phyloP scores from a whole-genome alignment of 2,113 vertebrate genomes.

The Pycnonotus jocosus region DNA sequence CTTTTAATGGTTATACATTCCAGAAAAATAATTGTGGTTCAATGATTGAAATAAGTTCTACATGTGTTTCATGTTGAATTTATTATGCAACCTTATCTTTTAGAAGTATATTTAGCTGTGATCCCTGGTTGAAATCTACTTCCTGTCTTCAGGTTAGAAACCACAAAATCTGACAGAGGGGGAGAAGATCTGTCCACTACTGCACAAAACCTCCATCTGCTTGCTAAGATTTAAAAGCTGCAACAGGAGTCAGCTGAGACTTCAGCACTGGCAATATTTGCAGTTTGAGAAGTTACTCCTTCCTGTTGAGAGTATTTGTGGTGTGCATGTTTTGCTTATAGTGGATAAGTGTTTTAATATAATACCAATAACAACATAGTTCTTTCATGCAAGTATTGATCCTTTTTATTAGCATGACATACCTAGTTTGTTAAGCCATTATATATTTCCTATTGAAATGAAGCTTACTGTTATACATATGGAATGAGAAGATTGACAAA shows the following conservation, averaged over 20 bases:
- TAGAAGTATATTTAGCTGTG: neutral
- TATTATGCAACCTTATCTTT: neutral
- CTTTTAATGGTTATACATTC: neutral
- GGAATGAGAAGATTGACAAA: neutral
- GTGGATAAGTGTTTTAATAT: neutral
- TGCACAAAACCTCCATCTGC: neutral
- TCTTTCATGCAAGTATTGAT: neutral
- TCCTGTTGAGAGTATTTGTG: neutral
- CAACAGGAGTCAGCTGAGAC: neutral
- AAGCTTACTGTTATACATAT: neutral
- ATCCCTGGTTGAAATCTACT: neutral
- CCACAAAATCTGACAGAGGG: neutral
- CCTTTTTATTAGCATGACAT: neutral
- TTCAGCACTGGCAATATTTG: neutral
- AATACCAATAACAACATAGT: neutral
- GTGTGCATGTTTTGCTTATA: neutral
- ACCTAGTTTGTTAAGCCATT: neutral
- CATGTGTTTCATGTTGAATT: neutral
- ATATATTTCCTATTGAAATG: neutral
- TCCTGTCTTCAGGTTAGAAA: neutral
- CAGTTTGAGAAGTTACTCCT: neutral
- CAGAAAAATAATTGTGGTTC: neutral
- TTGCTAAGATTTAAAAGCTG: neutral
- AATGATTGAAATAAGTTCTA: neutral
- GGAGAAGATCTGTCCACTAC: fast-evolving